Base-by-base conservation (phyloP, 2,888 invertebrate genomes). In the Hanleya hanleyi region DNA sequence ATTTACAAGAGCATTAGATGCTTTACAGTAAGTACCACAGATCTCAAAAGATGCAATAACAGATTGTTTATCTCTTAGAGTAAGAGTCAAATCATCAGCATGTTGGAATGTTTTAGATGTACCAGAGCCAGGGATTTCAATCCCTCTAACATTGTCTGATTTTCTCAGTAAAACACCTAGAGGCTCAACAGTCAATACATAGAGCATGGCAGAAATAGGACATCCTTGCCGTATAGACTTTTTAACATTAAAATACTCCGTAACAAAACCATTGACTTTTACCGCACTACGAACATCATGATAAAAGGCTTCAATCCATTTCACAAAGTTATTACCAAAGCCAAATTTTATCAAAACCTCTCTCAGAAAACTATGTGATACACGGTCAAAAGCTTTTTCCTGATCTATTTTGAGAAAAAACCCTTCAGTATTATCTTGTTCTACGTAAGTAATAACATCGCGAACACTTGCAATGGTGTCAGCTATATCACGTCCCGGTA, bases 311-410 rank as follows among this genome's bases (percentile, higher is more conserved):
- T 26, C 1, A 22, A 64, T 37, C 35, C 64, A 64, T 29, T 37
- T 64, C 26, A 64, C 26, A 64, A 64, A 64, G 36, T 64, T 64
- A 12, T n/a, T 22, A n/a, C 64, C 37, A 64, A 64, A 64, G 12
- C 64, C 64, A 37, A 64, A 64, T 9, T 33, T 15, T 22, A 18
- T 15, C 64, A 64, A 64, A n/a, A 37, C 9, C 15, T 37, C 36
- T 18, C 35, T 36, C 15, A 64, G 26, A 64, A 22, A 64, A 36
- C 36, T 18, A 18, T 37, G 38, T 22, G 9, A 35, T 18, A 64
- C 37, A 18, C 64, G 18, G 26, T 64, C 35, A 64, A 33, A 64
- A 36, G 64, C 64, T 26, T 64, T 64, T 15, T 64, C 64, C 22
- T 4, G 35, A 26, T 35, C 64, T 35, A 64, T 9, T 22, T 37